Evolutionary conservation across 1,140 invertebrate species (phyloP).

Genomic region (Mizuhopecten yessoensis): DNA sequence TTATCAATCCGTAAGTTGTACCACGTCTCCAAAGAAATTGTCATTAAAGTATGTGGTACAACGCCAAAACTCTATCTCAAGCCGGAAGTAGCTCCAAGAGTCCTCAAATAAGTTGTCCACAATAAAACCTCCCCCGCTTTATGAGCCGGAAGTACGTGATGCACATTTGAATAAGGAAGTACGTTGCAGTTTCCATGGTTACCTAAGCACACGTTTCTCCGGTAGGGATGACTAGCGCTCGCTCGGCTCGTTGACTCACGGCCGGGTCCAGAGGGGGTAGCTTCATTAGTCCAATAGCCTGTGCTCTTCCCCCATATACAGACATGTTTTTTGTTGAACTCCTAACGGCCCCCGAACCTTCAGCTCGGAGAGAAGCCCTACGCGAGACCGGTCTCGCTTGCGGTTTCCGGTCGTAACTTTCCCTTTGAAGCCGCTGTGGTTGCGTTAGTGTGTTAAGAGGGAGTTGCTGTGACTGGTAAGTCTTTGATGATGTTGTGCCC

Average conservation of each 20-base stretch:
- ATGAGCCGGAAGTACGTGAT: too few relatives aligned
- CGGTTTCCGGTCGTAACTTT: constrained; percentile 40
- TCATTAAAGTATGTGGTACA: too few relatives aligned
- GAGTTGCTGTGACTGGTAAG: constrained; percentile 42
- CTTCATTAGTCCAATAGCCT: constrained; percentile 67
- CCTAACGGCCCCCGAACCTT: constrained; percentile 37
- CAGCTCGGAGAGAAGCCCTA: constrained; percentile 24
- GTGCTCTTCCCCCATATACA: constrained; percentile 48
- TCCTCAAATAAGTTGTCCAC: too few relatives aligned
- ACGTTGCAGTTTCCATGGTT: not conserved
- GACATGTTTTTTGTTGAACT: constrained; percentile 44
- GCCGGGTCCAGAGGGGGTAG: constrained; percentile 66
- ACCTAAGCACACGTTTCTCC: constrained; percentile 57
- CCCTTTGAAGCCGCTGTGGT: constrained; percentile 42
- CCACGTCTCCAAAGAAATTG: too few relatives aligned
- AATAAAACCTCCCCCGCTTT: too few relatives aligned
- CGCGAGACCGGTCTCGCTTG: constrained; percentile 53
- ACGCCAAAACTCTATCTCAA: too few relatives aligned
- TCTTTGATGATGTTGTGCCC: constrained; percentile 48
- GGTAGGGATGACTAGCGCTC: constrained; percentile 51
- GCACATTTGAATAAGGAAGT: too few relatives aligned
- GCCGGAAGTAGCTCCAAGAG: too few relatives aligned
- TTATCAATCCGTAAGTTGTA: too few relatives aligned
- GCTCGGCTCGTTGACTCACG: constrained; percentile 54
- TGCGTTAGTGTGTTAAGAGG: constrained; percentile 44